Conservation (phyloP, 2,113 vertebrate species). For the Mungos mungo region DNA sequence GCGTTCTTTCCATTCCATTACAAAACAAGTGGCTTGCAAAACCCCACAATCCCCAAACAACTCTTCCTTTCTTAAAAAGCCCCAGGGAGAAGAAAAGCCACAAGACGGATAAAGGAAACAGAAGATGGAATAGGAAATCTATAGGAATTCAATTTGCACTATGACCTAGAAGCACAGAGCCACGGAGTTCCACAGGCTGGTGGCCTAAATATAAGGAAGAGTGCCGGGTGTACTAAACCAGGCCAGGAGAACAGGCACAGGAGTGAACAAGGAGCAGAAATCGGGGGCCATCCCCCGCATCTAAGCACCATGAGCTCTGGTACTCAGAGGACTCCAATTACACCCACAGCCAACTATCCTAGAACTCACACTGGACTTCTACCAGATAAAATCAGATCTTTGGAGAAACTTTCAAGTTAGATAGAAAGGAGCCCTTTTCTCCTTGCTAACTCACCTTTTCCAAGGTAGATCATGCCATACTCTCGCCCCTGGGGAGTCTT, state of each 20-base stretch:
- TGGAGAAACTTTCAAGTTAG: neutral
- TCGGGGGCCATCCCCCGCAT: neutral
- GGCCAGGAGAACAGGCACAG: neutral
- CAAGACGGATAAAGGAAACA: neutral
- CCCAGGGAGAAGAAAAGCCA: slow-evolving; percentile 16
- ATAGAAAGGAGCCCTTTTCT: neutral
- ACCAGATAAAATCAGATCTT: neutral
- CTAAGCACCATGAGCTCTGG: neutral
- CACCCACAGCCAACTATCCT: neutral
- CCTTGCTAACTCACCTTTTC: slow-evolving; percentile 89
- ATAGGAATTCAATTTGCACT: neutral
- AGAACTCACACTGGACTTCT: neutral
- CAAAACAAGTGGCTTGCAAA: neutral
- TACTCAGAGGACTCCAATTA: neutral
- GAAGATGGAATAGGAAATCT: neutral
- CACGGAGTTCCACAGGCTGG: fast-evolving
- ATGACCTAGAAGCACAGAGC: neutral
- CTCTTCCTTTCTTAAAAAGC: slow-evolving; percentile 20
- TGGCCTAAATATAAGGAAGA: neutral
- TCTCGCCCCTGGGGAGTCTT: slow-evolving; percentile 93
- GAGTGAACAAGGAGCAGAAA: neutral
- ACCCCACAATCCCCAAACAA: neutral
- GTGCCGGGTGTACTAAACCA: neutral
- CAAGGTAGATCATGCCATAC: slow-evolving; percentile 96
- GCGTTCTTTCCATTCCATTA: neutral